Evolutionary conservation across 2,113 vertebrate genomes (phyloP), one percentile per base, ranked within the genome.

Genomic region (Sylvietta virens): DNA sequence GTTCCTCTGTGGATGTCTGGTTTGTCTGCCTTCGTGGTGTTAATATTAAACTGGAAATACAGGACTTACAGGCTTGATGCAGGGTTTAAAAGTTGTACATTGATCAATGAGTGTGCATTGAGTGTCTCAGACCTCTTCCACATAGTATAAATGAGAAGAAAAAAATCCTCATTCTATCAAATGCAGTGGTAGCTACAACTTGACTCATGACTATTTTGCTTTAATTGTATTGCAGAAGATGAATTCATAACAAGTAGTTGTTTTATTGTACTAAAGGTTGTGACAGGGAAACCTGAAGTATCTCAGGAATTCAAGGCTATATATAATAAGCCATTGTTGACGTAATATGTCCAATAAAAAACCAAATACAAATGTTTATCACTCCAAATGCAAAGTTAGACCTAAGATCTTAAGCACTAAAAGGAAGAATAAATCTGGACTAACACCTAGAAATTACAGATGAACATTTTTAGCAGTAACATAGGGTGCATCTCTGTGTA

Each of bases 21-120:
- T 81, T 94, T 91, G 40, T 87, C 39, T 88, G 2, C 88, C 31
- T 82, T 86, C 35, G 17, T 53, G 40, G 39, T 57, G 53, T 50
- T 91, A 85, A 42, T 37, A 60, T 84, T 73, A 84, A 85, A 88
- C 91, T 97, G 83, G 84, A 97, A 97, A 88, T 91, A 86, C 33
- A 78, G 95, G 93, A 95, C 27, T 90, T 64, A 45, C 39, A 15
- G 54, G 39, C 45, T 91, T 94, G 72, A 74, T 70, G 58, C 17
- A 95, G 28, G 69, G 67, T 93, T 65, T 48, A 85, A 67, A 95
- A 86, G 76, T 42, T 92, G 53, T 57, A 40, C 47, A 23, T 45
- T 76, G 48, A 47, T 96, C 37, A 57, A 1, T 87, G 86, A 86
- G 67, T 85, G 28, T 90, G 26, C 58, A 35, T 40, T 51, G 42